Evolutionary conservation across 2,888 invertebrate genomes (phyloP).

Genomic region (Drosophila sordidula): DNA sequence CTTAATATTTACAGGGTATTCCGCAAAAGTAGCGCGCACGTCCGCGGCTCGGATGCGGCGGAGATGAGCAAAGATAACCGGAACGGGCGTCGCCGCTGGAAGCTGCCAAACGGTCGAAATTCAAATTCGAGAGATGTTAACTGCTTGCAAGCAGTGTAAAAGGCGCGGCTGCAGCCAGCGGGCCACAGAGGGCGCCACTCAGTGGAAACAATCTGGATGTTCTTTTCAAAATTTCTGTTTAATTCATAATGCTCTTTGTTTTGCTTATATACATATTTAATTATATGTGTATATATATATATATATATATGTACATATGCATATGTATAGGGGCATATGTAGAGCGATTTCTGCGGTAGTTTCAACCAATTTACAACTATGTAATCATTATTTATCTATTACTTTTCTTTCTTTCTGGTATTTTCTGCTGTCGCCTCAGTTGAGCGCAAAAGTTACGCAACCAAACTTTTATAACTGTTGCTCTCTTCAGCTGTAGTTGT

Average conservation of each 20-base stretch:
- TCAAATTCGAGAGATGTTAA: background rate
- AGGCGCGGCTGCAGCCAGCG: background rate
- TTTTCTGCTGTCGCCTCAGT: slow-evolving; percentile 15
- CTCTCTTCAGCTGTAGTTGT: slow-evolving; percentile 7
- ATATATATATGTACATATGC: slow-evolving; percentile 3
- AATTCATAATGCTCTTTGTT: slow-evolving; percentile 71
- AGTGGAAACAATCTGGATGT: background rate
- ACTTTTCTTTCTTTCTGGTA: slow-evolving; percentile 15
- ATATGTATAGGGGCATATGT: slow-evolving; percentile 30
- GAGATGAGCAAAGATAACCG: background rate
- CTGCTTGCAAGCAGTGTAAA: slow-evolving; percentile 33
- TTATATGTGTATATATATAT: slow-evolving; percentile 25
- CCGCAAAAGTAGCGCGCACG: background rate
- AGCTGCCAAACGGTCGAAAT: background rate
- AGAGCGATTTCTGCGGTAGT: slow-evolving; percentile 46
- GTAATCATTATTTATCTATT: slow-evolving; percentile 27
- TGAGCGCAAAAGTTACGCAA: slow-evolving; percentile 66
- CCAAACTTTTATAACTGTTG: slow-evolving; percentile 67
- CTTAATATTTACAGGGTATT: background rate
- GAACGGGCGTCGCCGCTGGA: background rate
- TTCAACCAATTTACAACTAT: slow-evolving; percentile 53
- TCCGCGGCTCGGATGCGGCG: background rate
- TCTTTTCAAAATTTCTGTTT: slow-evolving; percentile 73
- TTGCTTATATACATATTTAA: slow-evolving; percentile 63
- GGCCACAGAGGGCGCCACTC: slow-evolving; percentile 34